A percentile compares a stretch with the other conserved stretches of the same genome.
Evolutionary conservation across 2,888 invertebrate species (phyloP).

Genomic region (Dryobota labecula): DNA sequence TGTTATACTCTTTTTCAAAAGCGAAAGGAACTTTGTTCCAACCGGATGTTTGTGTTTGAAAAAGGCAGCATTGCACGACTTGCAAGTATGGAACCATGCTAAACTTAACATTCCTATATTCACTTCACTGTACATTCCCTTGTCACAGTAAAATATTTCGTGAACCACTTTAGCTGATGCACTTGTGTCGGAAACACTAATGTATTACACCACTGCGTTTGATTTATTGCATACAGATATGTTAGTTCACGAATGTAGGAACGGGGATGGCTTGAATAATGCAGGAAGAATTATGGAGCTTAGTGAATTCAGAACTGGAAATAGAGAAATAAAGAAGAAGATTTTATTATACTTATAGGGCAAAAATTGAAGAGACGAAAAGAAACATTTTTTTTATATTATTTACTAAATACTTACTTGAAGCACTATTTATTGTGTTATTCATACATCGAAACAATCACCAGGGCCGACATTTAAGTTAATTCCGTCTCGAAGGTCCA

Average conservation of each 20-base stretch:
- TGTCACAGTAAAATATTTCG: constrained; percentile 56
- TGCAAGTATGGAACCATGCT: not conserved
- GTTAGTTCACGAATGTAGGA: constrained; percentile 28
- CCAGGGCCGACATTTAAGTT: not conserved
- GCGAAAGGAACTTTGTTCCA: no score
- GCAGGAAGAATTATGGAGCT: constrained; percentile 19
- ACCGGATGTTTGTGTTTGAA: no score
- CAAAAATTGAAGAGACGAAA: not conserved
- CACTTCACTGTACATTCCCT: constrained; percentile 20
- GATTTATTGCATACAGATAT: constrained; percentile 63
- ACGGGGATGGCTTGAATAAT: constrained; percentile 42
- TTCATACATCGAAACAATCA: no score
- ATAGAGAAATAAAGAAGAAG: not conserved
- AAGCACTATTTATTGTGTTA: no score
- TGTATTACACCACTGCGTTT: constrained; percentile 58
- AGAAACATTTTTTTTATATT: not conserved
- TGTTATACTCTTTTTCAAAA: no score
- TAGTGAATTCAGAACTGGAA: constrained; percentile 4
- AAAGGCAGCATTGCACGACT: not conserved
- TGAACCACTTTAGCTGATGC: constrained; percentile 62
- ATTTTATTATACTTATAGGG: not conserved
- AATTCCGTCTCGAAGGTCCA: not conserved
- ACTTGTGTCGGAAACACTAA: constrained; percentile 45
- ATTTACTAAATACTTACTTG: not conserved
- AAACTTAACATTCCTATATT: constrained; percentile 4